These are phyloP conservation scores for Stomatorhinus walkeri DNA, from an alignment of 2,797 vertebrate genomes.

Conservation along the genomic window DNA sequence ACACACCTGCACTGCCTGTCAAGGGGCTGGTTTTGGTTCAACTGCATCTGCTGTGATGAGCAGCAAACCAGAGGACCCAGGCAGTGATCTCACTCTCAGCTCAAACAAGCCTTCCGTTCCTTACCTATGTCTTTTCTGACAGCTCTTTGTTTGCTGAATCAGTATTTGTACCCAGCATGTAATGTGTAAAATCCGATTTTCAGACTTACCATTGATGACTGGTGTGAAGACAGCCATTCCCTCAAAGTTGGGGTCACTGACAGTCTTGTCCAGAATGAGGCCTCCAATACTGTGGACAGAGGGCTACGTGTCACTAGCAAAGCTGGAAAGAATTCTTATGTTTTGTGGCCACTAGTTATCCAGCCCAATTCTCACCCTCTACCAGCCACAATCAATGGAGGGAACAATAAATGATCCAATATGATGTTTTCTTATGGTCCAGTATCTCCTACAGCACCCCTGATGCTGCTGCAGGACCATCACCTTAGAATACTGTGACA, in stretches of 20 bases:
- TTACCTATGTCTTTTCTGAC: not conserved
- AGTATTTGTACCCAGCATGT: not conserved
- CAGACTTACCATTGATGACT: constrained; percentile 73
- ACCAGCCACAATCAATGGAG: not conserved
- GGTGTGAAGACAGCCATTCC: constrained; percentile 82
- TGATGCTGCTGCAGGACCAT: not conserved
- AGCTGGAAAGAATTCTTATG: not conserved
- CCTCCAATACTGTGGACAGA: constrained; percentile 68
- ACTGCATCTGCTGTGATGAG: not conserved
- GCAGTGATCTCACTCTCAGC: not conserved
- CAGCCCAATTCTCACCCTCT: not conserved
- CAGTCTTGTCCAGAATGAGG: constrained; percentile 77
- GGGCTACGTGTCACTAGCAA: not conserved
- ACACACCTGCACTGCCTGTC: not conserved
- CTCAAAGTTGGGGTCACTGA: constrained; percentile 66
- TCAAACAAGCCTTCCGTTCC: not conserved
- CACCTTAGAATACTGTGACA: not conserved
- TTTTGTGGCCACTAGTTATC: not conserved
- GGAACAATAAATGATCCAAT: not conserved
- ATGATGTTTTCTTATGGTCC: not conserved
- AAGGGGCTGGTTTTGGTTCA: not conserved
- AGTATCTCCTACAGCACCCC: not conserved
- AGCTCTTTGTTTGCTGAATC: not conserved
- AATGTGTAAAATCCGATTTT: not conserved
- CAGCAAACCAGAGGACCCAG: constrained; percentile 23